Evolutionary conservation across 2,797 vertebrate species (phyloP).

Genomic region (Nothura maculosa): DNA sequence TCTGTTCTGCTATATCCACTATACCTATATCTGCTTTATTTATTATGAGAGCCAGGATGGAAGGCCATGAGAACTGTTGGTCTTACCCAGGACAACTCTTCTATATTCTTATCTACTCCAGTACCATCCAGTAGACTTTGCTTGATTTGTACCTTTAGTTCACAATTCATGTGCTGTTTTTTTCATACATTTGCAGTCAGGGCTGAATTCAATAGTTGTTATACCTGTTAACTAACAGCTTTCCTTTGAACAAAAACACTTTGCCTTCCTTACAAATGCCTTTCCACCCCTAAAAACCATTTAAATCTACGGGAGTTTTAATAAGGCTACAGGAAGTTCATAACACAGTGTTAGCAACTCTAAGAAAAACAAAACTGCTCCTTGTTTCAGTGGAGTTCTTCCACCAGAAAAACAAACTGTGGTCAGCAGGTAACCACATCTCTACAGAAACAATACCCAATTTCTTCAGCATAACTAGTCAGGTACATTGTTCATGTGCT

Average conservation of each 20-base stretch:
- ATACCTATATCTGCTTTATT: neutral
- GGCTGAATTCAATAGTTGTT: neutral
- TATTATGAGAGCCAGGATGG: neutral
- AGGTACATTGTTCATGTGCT: fast-evolving
- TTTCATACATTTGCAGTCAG: fast-evolving
- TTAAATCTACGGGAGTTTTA: neutral
- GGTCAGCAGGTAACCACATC: neutral
- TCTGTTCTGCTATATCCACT: neutral
- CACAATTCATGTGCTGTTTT: neutral
- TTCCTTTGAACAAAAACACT: neutral
- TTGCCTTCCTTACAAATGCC: neutral
- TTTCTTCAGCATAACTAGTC: neutral
- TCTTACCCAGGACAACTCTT: neutral
- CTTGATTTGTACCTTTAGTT: neutral
- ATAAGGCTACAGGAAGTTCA: neutral
- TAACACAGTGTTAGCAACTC: neutral
- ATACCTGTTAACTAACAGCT: neutral
- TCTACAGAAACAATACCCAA: neutral
- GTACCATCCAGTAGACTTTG: neutral
- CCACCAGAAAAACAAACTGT: neutral
- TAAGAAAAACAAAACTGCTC: neutral
- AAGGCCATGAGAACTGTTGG: neutral
- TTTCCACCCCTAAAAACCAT: neutral
- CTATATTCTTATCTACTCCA: neutral
- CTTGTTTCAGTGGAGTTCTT: neutral